Evolutionary conservation across 2,113 vertebrate species (phyloP).

Genomic region (Coracopsis vasa): DNA sequence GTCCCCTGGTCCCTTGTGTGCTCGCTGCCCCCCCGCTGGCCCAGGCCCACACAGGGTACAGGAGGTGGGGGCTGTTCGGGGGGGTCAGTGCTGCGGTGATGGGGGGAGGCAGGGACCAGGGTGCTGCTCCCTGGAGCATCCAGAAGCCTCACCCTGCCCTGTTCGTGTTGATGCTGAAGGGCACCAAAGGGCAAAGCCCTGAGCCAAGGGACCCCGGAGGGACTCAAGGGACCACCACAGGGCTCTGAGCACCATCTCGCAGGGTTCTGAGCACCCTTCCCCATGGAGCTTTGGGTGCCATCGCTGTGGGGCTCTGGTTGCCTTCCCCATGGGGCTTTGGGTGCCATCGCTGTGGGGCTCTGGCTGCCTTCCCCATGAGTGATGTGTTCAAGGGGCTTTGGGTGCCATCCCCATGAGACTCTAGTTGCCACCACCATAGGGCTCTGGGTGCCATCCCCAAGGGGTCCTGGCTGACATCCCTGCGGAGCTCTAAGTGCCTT

Average conservation of each 20-base stretch:
- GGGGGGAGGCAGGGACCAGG: rapidly evolving
- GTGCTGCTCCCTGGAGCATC: background rate
- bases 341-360: rapidly evolving
- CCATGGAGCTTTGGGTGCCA: rapidly evolving
- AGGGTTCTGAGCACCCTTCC: background rate
- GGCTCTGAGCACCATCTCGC: too few species aligned
- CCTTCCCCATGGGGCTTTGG: rapidly evolving
- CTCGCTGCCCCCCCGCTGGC: background rate
- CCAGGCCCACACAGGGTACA: background rate
- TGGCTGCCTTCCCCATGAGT: rapidly evolving
- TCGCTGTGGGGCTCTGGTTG: too few species aligned
- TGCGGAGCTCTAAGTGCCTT: background rate
- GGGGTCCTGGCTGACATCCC: background rate
- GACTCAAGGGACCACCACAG: too few species aligned
- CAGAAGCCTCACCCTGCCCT: background rate
- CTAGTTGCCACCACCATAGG: rapidly evolving
- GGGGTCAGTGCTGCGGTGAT: background rate
- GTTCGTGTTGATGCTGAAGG: rapidly evolving
- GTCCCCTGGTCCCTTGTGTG: background rate
- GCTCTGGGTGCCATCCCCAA: background rate
- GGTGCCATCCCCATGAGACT: rapidly evolving
- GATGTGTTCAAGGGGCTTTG: rapidly evolving
- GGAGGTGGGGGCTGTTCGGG: background rate
- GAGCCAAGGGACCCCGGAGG: background rate
- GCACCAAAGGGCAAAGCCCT: background rate